Base-by-base conservation (phyloP, 2,797 vertebrate genomes). In the Pangasius mekongensis region DNA sequence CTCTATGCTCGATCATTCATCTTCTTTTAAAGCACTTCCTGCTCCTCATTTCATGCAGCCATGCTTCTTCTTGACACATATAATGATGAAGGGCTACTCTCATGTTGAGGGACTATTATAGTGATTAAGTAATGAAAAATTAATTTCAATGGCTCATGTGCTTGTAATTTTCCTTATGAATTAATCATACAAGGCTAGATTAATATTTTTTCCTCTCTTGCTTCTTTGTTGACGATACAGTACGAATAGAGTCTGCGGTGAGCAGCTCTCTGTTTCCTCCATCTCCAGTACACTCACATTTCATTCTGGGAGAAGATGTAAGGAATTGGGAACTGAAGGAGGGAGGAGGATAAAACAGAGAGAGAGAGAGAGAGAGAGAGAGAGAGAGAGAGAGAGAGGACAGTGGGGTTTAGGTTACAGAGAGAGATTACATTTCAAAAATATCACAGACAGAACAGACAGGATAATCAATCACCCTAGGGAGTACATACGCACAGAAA, bases 381-480 rank as follows among this genome's bases (percentile, higher is more conserved):
- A 83, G 80, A 62, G 64, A 52, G 76, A 30, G 24, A 83, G 36
- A 80, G 83, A 84, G 82, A 87, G 82, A 85, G 86, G 88, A 89
- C 88, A 88, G 76, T 85, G 66, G 54, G 84, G 88, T 85, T 89
- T 86, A 85, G 89, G 89, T 89, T 91, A 88, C 90, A 89, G 91
- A 88, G 88, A 89, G 89, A 90, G 91, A 91, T 90, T 91, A 90
- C 86, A 87, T 89, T 90, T 90, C 87, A 89, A 90, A 96, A 92
- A 94, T 86, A 49, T 95, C 94, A 96, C 95, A 96, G 93, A 94
- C 87, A 36, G 88, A 94, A 93, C 92, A 94, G 96, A 93, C 92
- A 91, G 94, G 94, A 93, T 93, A 95, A 97, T 96, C 96, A 96
- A 94, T 97, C 94, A 94, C 95, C 91, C 93, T 89, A 93, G 92